Evolutionary conservation across 2,888 invertebrate genomes (phyloP).

Genomic region (Resseliella maxima): DNA sequence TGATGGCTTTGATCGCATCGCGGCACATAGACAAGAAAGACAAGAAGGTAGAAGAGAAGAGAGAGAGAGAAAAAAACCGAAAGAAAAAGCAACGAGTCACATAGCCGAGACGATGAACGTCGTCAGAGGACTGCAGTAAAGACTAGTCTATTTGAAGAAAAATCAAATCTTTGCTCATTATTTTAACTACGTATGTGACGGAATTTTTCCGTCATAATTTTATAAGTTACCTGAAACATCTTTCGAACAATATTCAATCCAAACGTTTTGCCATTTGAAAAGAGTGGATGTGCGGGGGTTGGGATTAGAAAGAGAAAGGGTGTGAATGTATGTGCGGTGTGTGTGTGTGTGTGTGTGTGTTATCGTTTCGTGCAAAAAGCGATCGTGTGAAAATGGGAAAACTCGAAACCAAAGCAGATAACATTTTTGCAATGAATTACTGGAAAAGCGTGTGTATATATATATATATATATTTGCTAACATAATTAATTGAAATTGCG

Average conservation of each 20-base stretch:
- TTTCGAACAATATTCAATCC: constrained; percentile 19
- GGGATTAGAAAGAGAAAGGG: too few species aligned
- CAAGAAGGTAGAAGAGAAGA: neutral
- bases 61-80: neutral
- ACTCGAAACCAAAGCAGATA: too few species aligned
- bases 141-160: too few species aligned
- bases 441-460: too few species aligned
- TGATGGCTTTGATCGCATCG: constrained; percentile 30
- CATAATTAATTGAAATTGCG: constrained; percentile 51
- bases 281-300: too few species aligned
- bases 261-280: too few species aligned
- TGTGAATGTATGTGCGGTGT: neutral
- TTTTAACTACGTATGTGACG: constrained; percentile 48
- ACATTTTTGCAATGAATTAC: too few species aligned
- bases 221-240: constrained; percentile 1
- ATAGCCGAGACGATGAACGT: neutral
- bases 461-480: neutral
- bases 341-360: neutral
- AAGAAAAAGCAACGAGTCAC: neutral
- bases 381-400: too few species aligned
- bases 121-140: neutral
- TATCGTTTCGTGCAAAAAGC: too few species aligned
- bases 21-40: neutral
- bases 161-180: constrained; percentile 53
- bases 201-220: constrained; percentile 38